phyloP scores from a whole-genome alignment of 1,140 invertebrate genomes.

The Telenomus remus region DNA sequence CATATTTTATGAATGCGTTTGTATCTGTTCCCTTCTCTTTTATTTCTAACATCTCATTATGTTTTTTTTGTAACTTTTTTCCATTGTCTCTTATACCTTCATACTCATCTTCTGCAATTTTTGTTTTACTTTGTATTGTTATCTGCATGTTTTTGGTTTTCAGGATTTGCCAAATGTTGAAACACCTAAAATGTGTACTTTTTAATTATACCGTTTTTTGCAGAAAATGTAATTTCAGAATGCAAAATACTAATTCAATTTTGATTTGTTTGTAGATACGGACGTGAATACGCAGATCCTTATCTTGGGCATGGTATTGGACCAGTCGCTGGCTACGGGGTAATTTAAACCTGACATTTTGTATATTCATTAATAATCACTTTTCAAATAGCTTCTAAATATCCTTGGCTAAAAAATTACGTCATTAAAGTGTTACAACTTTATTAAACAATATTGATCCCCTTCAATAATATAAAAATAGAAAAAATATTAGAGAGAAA shows the following conservation, averaged over 20 bases:
- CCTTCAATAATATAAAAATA: too few species aligned
- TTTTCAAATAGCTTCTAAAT: background rate
- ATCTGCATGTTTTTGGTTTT: too few species aligned
- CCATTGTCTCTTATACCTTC: too few species aligned
- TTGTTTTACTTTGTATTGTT: too few species aligned
- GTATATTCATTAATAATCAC: background rate
- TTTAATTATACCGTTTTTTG: background rate
- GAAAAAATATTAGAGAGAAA: too few species aligned
- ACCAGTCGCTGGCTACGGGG: constrained; percentile 96
- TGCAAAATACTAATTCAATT: background rate
- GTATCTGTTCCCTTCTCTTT: constrained; percentile 39
- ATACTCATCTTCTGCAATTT: too few species aligned
- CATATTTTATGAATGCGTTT: constrained; percentile 31
- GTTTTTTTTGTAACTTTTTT: too few species aligned
- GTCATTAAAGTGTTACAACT: too few species aligned
- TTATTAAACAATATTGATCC: too few species aligned
- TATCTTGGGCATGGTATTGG: constrained; percentile 97
- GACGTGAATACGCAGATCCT: constrained; percentile 93
- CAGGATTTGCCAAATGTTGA: too few species aligned
- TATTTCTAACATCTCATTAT: constrained; percentile 5
- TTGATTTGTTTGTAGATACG: constrained; percentile 82
- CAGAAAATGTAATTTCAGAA: background rate
- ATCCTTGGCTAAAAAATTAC: too few species aligned
- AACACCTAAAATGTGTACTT: background rate
- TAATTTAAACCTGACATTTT: constrained; percentile 75